Percentiles rank a stretch among this genome's conserved stretches.
phyloP scores from a whole-genome alignment of 2,113 vertebrate species.

The Eulacestoma nigropectus region DNA sequence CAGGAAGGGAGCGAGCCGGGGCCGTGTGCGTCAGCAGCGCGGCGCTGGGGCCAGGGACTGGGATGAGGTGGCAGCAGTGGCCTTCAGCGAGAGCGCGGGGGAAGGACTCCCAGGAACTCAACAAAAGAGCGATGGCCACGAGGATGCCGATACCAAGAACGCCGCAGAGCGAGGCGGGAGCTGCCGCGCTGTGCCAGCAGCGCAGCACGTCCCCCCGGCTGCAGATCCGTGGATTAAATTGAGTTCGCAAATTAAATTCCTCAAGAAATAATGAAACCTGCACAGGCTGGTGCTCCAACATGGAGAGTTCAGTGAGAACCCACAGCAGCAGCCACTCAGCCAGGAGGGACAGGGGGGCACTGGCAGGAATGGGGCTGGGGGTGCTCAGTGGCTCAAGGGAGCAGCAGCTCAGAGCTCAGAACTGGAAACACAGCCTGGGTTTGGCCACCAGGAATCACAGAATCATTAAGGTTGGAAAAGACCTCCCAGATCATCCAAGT shows the following conservation, averaged over 20 bases:
- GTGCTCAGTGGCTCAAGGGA: background rate
- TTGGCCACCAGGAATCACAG: background rate
- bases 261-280: background rate
- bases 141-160: fast-evolving
- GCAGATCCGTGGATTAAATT: background rate
- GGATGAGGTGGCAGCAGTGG: background rate
- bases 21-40: background rate
- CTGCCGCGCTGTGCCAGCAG: background rate
- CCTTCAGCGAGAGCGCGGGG: background rate
- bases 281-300: background rate
- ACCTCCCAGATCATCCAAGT: fast-evolving
- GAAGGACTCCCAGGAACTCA: background rate
- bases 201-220: background rate
- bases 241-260: background rate
- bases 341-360: background rate
- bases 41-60: fast-evolving
- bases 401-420: background rate
- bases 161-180: background rate
- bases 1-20: fast-evolving
- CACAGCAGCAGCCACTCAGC: background rate
- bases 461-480: fast-evolving
- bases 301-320: background rate
- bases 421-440: background rate
- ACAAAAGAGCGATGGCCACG: background rate
- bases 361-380: background rate